These are phyloP conservation scores for Halocynthia aurantium DNA, from an alignment of 23 tunicate species.

Conservation along the genomic window DNA sequence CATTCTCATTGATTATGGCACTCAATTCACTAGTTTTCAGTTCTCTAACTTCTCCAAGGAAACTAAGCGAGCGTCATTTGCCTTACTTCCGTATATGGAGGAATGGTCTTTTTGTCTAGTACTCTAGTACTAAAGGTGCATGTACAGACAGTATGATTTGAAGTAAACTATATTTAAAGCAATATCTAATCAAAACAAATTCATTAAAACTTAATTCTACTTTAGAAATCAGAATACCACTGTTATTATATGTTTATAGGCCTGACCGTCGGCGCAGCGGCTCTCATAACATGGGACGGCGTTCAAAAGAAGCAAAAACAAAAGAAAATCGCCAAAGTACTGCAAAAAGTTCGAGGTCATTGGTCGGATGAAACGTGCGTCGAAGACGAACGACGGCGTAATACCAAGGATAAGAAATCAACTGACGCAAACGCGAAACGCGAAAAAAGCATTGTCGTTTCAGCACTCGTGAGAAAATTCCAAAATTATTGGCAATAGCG, in stretches of 20 bases:
- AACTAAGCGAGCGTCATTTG: too few relatives aligned
- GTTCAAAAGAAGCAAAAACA: neutral
- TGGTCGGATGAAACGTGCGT: neutral
- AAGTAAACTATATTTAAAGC: too few relatives aligned
- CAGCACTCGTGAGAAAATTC: constrained; percentile 1
- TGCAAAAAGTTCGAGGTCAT: constrained; percentile 2
- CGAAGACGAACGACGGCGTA: neutral
- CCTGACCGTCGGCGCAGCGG: constrained; percentile 12
- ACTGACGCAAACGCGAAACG: neutral
- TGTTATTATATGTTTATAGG: neutral
- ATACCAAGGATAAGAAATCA: neutral
- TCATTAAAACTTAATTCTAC: neutral
- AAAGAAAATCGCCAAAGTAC: neutral
- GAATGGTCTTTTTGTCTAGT: too few relatives aligned
- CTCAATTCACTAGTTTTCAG: too few relatives aligned
- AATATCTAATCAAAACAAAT: neutral
- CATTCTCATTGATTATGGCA: too few relatives aligned
- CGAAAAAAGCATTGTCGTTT: constrained; percentile 1
- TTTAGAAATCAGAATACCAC: neutral
- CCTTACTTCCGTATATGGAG: too few relatives aligned
- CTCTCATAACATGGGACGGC: constrained; percentile 8
- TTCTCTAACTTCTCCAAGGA: too few relatives aligned
- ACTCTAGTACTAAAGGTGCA: too few relatives aligned
- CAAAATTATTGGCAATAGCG: neutral
- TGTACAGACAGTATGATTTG: too few relatives aligned